These are phyloP conservation scores for Acanthurus tractus DNA, from an alignment of 2,797 vertebrate genomes.

Conservation along the genomic window DNA sequence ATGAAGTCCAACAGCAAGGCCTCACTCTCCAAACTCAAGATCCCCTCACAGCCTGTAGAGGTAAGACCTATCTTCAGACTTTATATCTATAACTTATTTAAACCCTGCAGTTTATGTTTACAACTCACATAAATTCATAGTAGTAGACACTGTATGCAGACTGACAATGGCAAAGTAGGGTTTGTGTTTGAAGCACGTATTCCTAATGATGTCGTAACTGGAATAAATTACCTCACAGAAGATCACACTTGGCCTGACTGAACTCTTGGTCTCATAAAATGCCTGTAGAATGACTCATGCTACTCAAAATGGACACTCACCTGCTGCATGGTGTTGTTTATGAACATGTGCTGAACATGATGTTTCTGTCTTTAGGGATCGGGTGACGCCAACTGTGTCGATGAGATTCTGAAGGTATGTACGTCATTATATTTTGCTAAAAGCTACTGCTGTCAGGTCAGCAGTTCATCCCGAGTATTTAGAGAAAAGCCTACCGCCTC, in stretches of 20 bases:
- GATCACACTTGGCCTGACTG: conserved; percentile 22
- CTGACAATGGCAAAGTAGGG: background rate
- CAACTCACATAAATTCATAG: background rate
- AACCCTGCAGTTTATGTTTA: background rate
- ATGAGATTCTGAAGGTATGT: conserved; percentile 98
- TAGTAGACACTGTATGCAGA: background rate
- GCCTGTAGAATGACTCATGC: conserved; percentile 51
- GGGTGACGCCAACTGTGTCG: conserved; percentile 96
- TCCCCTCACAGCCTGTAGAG: conserved; percentile 94
- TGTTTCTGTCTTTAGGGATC: conserved; percentile 87
- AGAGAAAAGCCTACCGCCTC: background rate
- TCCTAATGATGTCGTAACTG: conserved; percentile 38
- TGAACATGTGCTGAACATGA: conserved; percentile 47
- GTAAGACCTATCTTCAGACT: conserved; percentile 78
- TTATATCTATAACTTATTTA: background rate
- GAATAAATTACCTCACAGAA: conserved; percentile 22
- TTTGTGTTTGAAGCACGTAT: conserved; percentile 22
- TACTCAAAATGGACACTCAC: conserved; percentile 56
- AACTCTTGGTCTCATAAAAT: conserved; percentile 46
- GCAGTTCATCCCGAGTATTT: background rate
- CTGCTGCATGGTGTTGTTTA: conserved; percentile 37
- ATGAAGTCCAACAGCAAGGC: conserved; percentile 96
- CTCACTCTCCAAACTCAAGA: conserved; percentile 96
- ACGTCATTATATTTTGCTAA: background rate
- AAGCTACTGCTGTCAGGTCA: background rate